Evolutionary conservation across 23 tunicate genomes (phyloP).

Genomic region (Ascidia mentula): DNA sequence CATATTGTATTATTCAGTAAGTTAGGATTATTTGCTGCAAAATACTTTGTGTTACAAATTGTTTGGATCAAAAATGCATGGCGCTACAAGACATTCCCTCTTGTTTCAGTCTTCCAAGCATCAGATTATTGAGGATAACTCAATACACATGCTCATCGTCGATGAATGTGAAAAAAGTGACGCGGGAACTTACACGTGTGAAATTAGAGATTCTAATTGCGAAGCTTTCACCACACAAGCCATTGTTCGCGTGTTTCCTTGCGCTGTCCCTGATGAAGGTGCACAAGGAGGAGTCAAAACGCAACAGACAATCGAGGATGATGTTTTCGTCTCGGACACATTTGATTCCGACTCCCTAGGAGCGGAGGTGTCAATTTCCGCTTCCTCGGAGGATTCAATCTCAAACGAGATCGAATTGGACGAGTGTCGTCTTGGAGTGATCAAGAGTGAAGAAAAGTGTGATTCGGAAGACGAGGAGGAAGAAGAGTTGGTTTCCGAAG

Average conservation of each 20-base stretch:
- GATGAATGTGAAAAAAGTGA: constrained; percentile 8
- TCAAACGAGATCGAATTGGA: not conserved
- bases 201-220: not conserved
- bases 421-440: not conserved
- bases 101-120: not conserved
- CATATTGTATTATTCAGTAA: too few relatives aligned
- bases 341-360: not conserved
- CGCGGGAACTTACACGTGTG: constrained; percentile 21
- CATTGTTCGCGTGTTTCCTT: not conserved
- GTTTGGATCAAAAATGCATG: not conserved
- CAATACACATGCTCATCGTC: not conserved
- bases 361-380: not conserved
- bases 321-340: not conserved
- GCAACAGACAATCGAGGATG: not conserved
- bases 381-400: not conserved
- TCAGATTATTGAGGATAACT: not conserved
- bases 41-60: constrained; percentile 3
- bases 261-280: not conserved
- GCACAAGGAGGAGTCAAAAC: not conserved
- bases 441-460: not conserved
- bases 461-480: not conserved
- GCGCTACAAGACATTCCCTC: too few relatives aligned
- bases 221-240: not conserved
- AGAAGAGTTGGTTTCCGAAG: not conserved
- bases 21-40: too few relatives aligned